These are phyloP conservation scores for Azorinus chamasolen DNA, from an alignment of 2,888 invertebrate species.

Conservation along the genomic window DNA sequence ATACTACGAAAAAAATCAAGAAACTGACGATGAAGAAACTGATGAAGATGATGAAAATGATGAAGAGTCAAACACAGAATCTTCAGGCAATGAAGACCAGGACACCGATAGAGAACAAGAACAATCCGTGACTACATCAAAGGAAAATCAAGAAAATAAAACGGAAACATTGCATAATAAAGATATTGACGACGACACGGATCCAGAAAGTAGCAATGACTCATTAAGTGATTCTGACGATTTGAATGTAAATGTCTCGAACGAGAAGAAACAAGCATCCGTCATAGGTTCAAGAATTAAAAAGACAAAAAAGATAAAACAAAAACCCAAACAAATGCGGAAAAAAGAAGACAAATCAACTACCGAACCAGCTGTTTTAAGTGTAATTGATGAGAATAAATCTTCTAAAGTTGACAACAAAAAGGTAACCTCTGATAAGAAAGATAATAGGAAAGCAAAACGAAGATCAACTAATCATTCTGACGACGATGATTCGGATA, in stretches of 20 bases:
- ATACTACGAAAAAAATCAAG: conserved; percentile 20
- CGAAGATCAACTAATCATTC: conserved; percentile 3
- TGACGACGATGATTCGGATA: conserved; percentile 17
- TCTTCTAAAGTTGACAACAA: too few species aligned
- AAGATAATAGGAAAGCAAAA: conserved; percentile 2
- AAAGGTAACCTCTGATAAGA: background rate
- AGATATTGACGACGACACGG: too few species aligned
- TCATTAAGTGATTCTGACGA: too few species aligned
- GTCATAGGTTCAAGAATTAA: too few species aligned
- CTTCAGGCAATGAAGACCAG: conserved; percentile 19
- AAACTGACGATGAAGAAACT: conserved; percentile 28
- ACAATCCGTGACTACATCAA: background rate
- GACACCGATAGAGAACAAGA: conserved; percentile 4
- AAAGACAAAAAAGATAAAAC: too few species aligned
- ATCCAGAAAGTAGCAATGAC: conserved; percentile 1
- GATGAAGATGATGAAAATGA: conserved; percentile 22
- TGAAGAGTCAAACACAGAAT: conserved; percentile 20
- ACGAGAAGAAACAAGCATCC: conserved; percentile 1
- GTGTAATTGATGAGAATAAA: conserved; percentile 11
- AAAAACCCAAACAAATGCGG: conserved; percentile 2
- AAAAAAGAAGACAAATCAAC: conserved; percentile 8
- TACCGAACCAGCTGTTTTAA: conserved; percentile 3
- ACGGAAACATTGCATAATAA: background rate
- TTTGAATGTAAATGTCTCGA: too few species aligned
- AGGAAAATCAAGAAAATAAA: conserved; percentile 13